Conservation (phyloP, 1,140 invertebrate genomes). For the Conus betulinus region DNA sequence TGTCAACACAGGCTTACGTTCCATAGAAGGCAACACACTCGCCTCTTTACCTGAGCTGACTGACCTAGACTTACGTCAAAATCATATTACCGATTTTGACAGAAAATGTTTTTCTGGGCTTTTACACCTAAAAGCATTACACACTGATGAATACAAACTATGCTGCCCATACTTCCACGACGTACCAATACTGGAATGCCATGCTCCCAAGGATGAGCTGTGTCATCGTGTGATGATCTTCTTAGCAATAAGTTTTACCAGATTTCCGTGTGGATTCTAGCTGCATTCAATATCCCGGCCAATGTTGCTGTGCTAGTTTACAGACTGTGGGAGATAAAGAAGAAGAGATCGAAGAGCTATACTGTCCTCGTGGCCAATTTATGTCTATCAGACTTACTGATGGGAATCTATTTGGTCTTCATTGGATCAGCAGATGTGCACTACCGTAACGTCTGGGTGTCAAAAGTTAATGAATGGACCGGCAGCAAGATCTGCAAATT, state of each 20-base stretch:
- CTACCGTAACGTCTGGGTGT: slow-evolving; percentile 58
- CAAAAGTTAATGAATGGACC: slow-evolving; percentile 55
- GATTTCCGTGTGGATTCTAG: slow-evolving; percentile 50
- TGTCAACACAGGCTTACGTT: not conserved
- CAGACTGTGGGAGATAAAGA: slow-evolving; percentile 20
- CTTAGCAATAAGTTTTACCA: slow-evolving; percentile 40
- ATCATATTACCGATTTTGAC: slow-evolving; percentile 31
- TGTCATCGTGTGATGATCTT: slow-evolving; percentile 55
- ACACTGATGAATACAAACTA: slow-evolving; percentile 43
- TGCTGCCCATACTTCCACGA: slow-evolving; percentile 46
- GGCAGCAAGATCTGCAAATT: slow-evolving; percentile 52
- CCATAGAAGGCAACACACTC: slow-evolving; percentile 23
- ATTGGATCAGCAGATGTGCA: slow-evolving; percentile 60
- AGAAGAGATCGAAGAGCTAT: slow-evolving; percentile 36
- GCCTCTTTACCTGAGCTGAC: not conserved
- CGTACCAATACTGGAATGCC: slow-evolving; percentile 41
- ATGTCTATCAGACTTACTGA: slow-evolving; percentile 61
- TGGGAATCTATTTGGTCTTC: slow-evolving; percentile 66
- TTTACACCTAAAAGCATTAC: slow-evolving; percentile 37
- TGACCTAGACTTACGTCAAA: slow-evolving; percentile 39
- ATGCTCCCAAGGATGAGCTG: slow-evolving; percentile 44
- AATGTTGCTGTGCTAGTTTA: slow-evolving; percentile 51
- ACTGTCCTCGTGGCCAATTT: slow-evolving; percentile 55
- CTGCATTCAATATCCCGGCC: slow-evolving; percentile 44
- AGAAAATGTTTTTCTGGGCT: slow-evolving; percentile 41